Base-by-base conservation (phyloP, 2,888 invertebrate genomes). In the Epistrophella euchroma region DNA sequence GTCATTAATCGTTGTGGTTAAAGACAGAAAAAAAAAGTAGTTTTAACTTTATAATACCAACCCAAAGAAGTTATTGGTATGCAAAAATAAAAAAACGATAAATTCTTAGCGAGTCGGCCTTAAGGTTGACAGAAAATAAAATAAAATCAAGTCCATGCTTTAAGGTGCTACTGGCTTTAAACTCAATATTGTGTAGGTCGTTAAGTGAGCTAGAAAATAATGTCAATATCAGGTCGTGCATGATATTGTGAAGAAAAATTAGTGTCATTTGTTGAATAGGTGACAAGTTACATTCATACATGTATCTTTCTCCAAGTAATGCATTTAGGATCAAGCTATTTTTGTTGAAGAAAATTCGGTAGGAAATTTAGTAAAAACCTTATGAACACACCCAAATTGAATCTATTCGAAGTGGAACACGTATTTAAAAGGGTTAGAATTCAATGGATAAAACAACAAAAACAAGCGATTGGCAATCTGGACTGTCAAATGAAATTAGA, bases 181-280 rank as follows among this genome's bases (percentile, higher is more conserved):
- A 19, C 3, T 47, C 17, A 9, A 19, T 1, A 22, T 17, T 45
- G 78, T 73, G 81, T 81, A 81, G 81, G 76, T 73, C 66, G 75
- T 40, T 52, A 58, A 28, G 60, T 28, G 37, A 40, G 47, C 47
- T 66, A 47, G 9, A 62, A 50, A 66, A 50, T 17, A 70, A 74
- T 45, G 78, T 56, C 81, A 71, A 77, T 68, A 64, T 68, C 80
- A 68, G 75, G 71, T 84, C 79, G 74, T 79, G 84, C n/a, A 28
- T 28, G n/a, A 43, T 43, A 50, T 50, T 50, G 47, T 50, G 56
- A 47, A 56, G 55, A 72, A 52, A 76, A 68, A 72, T 85, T 66
- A 80, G 55, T 85, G 72, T 73, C 75, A 79, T 17, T 71, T 56
- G 73, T 11, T 43, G 45, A 79, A 35, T 5, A 13, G 32, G 13